Evolutionary conservation across 2,113 vertebrate species (phyloP).

Genomic region (Tinamus guttatus): DNA sequence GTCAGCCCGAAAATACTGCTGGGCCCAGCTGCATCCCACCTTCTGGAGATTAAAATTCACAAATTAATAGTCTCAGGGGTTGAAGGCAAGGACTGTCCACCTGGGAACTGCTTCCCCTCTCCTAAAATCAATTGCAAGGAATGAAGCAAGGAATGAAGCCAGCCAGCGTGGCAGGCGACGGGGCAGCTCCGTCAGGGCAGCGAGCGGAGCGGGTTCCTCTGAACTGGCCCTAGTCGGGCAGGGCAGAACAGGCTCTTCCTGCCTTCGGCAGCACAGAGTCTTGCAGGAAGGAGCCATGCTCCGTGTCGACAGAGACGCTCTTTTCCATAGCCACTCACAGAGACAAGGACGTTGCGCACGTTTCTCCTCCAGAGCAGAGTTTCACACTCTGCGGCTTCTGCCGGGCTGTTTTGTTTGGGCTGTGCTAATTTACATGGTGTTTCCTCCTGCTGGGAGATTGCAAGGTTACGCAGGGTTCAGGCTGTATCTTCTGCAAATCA

Average conservation of each 20-base stretch:
- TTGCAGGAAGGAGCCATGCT: neutral
- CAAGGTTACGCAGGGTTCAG: constrained; percentile 45
- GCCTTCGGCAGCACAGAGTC: neutral
- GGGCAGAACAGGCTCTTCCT: neutral
- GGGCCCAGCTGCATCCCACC: neutral
- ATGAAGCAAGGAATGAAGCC: neutral
- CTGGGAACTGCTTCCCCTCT: neutral
- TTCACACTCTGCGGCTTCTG: neutral
- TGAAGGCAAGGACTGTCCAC: neutral
- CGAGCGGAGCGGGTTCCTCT: rapidly evolving
- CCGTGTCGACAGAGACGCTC: neutral
- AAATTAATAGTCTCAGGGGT: neutral
- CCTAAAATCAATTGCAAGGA: neutral
- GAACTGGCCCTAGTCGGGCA: neutral
- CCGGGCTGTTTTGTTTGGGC: constrained; percentile 42
- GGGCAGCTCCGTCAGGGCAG: neutral
- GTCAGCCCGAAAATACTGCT: neutral
- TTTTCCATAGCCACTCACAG: neutral
- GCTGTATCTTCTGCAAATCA: constrained; percentile 60
- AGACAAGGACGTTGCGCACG: neutral
- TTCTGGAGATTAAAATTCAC: neutral
- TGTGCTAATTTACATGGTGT: constrained; percentile 58
- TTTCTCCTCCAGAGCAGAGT: neutral
- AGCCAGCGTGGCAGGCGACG: rapidly evolving
- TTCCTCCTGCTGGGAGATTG: constrained; percentile 57